Conservation (phyloP, 2,797 vertebrate species). For the Fundulus diaphanus region DNA sequence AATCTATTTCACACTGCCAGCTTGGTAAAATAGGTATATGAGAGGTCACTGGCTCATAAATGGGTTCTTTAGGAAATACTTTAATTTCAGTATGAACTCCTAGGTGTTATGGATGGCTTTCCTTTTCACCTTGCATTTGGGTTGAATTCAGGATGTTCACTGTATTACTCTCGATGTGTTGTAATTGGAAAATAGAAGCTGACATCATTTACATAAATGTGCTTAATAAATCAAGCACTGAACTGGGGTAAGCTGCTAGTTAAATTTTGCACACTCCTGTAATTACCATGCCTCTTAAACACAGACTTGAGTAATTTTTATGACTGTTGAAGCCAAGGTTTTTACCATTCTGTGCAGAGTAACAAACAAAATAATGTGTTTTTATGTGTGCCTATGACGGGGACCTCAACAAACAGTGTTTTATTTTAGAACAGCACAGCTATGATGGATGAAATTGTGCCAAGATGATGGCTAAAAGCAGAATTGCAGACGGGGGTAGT, state of each 20-base stretch:
- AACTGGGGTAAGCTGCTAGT: conserved; percentile 39
- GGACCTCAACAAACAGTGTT: conserved; percentile 26
- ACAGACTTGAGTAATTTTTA: conserved; percentile 18
- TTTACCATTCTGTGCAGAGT: not conserved
- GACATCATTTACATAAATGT: conserved; percentile 55
- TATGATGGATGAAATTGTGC: conserved; percentile 47
- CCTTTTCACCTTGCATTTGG: conserved; percentile 16
- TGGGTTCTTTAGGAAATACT: not conserved
- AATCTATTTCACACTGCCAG: not conserved
- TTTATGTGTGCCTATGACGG: not conserved
- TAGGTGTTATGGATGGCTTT: not conserved
- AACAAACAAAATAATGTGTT: not conserved
- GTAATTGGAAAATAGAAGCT: conserved; percentile 52
- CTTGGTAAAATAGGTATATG: not conserved
- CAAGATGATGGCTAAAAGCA: conserved; percentile 35
- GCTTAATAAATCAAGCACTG: conserved; percentile 50
- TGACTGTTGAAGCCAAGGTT: conserved; percentile 16
- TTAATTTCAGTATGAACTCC: not conserved
- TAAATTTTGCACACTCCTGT: conserved; percentile 27
- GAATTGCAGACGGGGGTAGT: conserved; percentile 38
- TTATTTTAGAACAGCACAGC: conserved; percentile 16
- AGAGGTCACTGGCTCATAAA: not conserved
- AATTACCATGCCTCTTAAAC: conserved; percentile 44
- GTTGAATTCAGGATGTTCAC: conserved; percentile 10
- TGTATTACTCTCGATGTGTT: conserved; percentile 38